phyloP scores from a whole-genome alignment of 2,888 invertebrate genomes.

The Sycophila texana region DNA sequence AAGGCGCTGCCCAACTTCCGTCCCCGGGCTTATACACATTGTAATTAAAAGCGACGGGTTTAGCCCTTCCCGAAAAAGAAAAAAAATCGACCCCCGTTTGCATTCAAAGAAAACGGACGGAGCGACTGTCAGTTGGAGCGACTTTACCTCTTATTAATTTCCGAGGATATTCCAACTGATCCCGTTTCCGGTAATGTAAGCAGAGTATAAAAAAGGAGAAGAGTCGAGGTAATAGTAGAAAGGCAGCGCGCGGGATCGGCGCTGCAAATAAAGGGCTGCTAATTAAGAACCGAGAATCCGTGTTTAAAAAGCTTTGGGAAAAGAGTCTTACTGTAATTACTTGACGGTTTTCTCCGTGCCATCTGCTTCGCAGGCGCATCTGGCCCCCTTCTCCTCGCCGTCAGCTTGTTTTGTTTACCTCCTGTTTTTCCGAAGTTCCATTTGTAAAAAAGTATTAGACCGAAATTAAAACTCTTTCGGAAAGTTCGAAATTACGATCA shows the following conservation, averaged over 20 bases:
- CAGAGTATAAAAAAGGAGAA: background rate
- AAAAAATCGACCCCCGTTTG: no score
- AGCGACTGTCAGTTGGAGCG: no score
- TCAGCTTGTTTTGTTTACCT: background rate
- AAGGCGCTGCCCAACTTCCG: no score
- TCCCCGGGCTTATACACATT: no score
- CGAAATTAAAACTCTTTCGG: slow-evolving; percentile 23
- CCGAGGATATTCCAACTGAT: no score
- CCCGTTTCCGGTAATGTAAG: background rate
- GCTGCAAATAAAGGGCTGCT: slow-evolving; percentile 1
- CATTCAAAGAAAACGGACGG: no score
- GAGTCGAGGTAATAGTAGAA: background rate
- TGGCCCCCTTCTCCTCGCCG: no score
- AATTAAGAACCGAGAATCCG: slow-evolving; percentile 10
- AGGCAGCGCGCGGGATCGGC: background rate
- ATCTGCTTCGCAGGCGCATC: background rate
- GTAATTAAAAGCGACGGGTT: no score
- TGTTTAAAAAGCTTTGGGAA: slow-evolving; percentile 11
- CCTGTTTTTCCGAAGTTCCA: slow-evolving; percentile 18
- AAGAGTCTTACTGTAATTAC: slow-evolving; percentile 14
- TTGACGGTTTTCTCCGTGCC: background rate
- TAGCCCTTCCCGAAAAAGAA: no score
- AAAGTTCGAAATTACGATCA: slow-evolving; percentile 21
- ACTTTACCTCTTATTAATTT: no score
- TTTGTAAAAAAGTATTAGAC: background rate